A percentile compares a stretch with the other conserved stretches of the same genome.
Conservation (phyloP, 2,113 vertebrate genomes). For the Cottus gobio region DNA sequence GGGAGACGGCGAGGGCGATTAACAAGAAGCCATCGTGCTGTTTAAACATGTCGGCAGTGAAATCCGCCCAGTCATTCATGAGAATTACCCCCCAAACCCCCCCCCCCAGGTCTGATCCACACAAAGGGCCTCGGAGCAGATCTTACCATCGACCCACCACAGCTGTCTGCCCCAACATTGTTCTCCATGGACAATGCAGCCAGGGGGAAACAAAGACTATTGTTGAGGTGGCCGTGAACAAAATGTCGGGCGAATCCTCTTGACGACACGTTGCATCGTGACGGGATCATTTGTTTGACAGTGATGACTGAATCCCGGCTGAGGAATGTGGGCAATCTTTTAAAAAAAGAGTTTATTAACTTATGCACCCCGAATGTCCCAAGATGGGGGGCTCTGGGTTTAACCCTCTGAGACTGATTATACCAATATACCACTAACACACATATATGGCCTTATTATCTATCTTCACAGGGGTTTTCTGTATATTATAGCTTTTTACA, state of each 20-base stretch:
- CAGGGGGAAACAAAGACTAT: constrained; percentile 11
- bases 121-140: constrained; percentile 11
- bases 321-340: not conserved
- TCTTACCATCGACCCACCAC: constrained; percentile 43
- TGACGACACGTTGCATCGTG: not conserved
- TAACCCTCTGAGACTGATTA: too few relatives aligned
- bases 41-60: constrained; percentile 32
- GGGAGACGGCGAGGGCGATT: constrained; percentile 3
- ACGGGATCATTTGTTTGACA: not conserved
- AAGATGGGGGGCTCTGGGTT: too few relatives aligned
- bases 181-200: constrained; percentile 1
- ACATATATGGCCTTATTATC: too few relatives aligned
- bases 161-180: constrained; percentile 10
- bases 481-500: too few relatives aligned
- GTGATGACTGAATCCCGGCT: not conserved
- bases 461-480: too few relatives aligned
- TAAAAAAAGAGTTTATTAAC: not conserved
- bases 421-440: too few relatives aligned
- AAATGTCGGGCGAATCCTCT: not conserved
- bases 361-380: too few relatives aligned
- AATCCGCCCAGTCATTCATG: constrained; percentile 47
- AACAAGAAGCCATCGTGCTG: constrained; percentile 15
- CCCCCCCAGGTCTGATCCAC: constrained; percentile 22
- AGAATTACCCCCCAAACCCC: constrained; percentile 1
- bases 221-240: not conserved